These are phyloP conservation scores for Theretra japonica DNA, from an alignment of 2,888 invertebrate genomes.

Conservation along the genomic window DNA sequence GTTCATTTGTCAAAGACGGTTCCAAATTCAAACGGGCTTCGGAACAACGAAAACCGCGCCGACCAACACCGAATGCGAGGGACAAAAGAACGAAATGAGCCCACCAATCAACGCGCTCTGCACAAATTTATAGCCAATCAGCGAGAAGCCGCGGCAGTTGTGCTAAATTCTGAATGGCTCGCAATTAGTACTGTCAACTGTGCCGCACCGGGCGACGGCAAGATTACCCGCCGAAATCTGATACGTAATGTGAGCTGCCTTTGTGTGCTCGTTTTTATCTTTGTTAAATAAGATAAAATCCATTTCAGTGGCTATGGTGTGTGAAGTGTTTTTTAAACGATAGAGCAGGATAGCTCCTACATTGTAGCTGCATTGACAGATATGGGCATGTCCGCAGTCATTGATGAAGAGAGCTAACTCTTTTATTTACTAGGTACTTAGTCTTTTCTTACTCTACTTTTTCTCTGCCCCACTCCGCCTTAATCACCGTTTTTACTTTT, in stretches of 20 bases:
- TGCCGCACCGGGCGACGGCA: constrained; percentile 27
- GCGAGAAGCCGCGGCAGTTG: constrained; percentile 48
- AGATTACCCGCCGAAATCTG: constrained; percentile 27
- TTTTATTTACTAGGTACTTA: too few relatives aligned
- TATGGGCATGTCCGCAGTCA: too few relatives aligned
- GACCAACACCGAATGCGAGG: constrained; percentile 34
- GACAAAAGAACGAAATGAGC: constrained; percentile 52
- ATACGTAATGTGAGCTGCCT: not conserved
- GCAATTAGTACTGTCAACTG: constrained; percentile 60
- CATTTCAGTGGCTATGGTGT: too few relatives aligned
- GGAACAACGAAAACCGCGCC: constrained; percentile 34
- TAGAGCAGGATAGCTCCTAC: too few relatives aligned
- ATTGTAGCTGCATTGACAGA: too few relatives aligned
- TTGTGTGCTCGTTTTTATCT: not conserved
- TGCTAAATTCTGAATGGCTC: constrained; percentile 61
- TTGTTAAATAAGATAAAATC: not conserved
- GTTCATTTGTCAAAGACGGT: not conserved
- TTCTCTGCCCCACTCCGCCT: too few relatives aligned
- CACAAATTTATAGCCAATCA: constrained; percentile 72
- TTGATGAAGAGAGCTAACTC: too few relatives aligned
- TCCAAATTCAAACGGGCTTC: constrained; percentile 18
- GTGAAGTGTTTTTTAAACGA: too few relatives aligned
- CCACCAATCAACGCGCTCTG: constrained; percentile 60
- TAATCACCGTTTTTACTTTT: too few relatives aligned
- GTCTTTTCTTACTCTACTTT: too few relatives aligned